These are phyloP conservation scores for Sebastes steindachneri DNA, from an alignment of 2,797 vertebrate genomes.

Conservation along the genomic window DNA sequence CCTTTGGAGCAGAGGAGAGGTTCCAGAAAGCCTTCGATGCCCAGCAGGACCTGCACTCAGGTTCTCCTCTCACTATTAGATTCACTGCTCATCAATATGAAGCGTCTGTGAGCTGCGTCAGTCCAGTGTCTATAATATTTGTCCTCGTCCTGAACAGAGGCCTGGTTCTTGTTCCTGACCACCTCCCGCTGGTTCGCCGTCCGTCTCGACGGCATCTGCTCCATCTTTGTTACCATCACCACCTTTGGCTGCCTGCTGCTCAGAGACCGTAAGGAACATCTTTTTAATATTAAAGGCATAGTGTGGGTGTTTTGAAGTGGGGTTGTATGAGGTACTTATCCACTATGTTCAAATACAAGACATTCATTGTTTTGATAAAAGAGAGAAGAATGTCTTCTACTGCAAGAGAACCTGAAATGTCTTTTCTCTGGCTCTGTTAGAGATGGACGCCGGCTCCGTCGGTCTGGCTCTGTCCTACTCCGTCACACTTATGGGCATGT, in stretches of 20 bases:
- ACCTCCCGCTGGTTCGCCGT: slow-evolving; percentile 96
- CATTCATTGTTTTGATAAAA: neutral
- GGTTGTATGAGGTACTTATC: no score
- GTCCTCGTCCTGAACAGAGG: slow-evolving; percentile 74
- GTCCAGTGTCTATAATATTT: neutral
- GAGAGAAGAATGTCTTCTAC: neutral
- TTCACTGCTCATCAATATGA: accelerated
- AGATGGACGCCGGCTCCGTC: slow-evolving; percentile 89
- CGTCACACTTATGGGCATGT: slow-evolving; percentile 92
- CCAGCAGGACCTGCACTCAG: slow-evolving; percentile 94
- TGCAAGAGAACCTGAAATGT: neutral
- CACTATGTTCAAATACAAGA: neutral
- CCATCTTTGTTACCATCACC: slow-evolving; percentile 88
- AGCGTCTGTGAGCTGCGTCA: neutral
- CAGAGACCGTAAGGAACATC: slow-evolving; percentile 80
- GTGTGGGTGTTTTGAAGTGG: no score
- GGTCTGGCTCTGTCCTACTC: slow-evolving; percentile 91
- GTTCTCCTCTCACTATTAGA: slow-evolving; percentile 38
- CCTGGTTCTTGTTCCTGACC: slow-evolving; percentile 95
- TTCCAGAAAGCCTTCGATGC: slow-evolving; percentile 91
- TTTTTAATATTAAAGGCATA: accelerated
- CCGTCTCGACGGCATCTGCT: slow-evolving; percentile 92
- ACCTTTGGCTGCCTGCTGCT: slow-evolving; percentile 91
- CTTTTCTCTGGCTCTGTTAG: slow-evolving; percentile 44
- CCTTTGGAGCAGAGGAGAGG: slow-evolving; percentile 86